A percentile compares a stretch with the other conserved stretches of the same genome.
These are phyloP conservation scores for Magallana ariakensis DNA, from an alignment of 1,140 invertebrate genomes.

Conservation along the genomic window DNA sequence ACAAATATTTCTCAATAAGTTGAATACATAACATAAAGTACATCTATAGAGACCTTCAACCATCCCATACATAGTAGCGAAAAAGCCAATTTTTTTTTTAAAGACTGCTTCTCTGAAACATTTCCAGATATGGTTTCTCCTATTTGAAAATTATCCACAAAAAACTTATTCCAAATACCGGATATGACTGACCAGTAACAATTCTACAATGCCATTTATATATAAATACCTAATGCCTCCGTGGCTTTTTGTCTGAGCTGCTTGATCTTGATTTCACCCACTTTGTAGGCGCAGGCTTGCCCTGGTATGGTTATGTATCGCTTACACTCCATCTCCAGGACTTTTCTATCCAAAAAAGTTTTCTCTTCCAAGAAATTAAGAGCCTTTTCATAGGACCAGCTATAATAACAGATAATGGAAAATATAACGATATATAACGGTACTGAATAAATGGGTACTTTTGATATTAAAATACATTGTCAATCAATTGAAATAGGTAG, in stretches of 20 bases:
- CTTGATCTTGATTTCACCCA: constrained; percentile 79
- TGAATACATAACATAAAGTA: no score
- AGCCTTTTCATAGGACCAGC: constrained; percentile 42
- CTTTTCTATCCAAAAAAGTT: not conserved
- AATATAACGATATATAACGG: not conserved
- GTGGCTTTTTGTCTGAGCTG: constrained; percentile 74
- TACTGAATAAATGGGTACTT: not conserved
- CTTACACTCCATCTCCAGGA: constrained; percentile 20
- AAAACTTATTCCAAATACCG: no score
- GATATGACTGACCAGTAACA: no score
- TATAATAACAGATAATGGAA: not conserved
- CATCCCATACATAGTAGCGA: not conserved
- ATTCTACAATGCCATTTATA: no score
- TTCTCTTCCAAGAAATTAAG: constrained; percentile 40
- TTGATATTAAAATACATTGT: no score
- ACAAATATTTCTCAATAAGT: no score
- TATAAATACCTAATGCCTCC: constrained; percentile 68
- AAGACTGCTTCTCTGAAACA: no score
- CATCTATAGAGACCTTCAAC: not conserved
- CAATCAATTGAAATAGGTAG: no score
- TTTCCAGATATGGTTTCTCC: no score
- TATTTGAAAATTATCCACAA: no score
- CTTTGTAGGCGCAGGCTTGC: constrained; percentile 78
- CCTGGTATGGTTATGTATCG: constrained; percentile 39
- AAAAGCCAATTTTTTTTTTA: not conserved